Percentiles rank a stretch among this genome's conserved stretches.
Conservation (phyloP, 53 echinoderm and acorn worm species). For the Crossaster papposus region DNA sequence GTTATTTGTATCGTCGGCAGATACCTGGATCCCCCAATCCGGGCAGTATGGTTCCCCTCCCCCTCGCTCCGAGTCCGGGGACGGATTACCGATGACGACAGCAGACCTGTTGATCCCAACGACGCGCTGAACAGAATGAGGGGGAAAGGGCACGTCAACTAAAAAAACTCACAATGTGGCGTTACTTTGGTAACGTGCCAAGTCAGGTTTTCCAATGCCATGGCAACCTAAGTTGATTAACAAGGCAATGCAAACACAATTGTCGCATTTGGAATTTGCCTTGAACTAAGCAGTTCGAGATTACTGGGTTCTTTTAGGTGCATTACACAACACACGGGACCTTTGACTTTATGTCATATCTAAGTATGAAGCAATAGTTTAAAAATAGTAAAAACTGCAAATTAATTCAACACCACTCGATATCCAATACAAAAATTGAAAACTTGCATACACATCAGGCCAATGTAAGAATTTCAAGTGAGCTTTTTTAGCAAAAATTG, state of each 20-base stretch:
- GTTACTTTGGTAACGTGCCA: not conserved
- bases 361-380: too few species aligned
- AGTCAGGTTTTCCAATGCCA: not conserved
- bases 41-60: conserved; percentile 63
- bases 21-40: conserved; percentile 63
- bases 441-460: too few species aligned
- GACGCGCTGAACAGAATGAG: conserved; percentile 3
- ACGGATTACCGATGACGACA: conserved; percentile 56
- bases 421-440: too few species aligned
- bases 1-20: not conserved
- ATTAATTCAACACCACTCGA: too few species aligned
- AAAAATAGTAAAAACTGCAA: too few species aligned
- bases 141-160: not conserved
- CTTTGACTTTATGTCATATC: too few species aligned
- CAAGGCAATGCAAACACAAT: not conserved
- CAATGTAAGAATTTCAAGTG: too few species aligned
- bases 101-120: not conserved
- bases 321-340: too few species aligned
- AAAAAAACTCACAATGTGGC: not conserved
- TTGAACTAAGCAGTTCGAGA: not conserved
- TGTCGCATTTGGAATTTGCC: not conserved
- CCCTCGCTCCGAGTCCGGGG: conserved; percentile 94
- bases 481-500: too few species aligned
- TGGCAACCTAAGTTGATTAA: not conserved
- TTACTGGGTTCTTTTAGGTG: too few species aligned